A percentile compares a stretch with the other conserved stretches of the same genome.
phyloP scores from a whole-genome alignment of 64 coral and sea anemone genomes.

The Orbicella faveolata region DNA sequence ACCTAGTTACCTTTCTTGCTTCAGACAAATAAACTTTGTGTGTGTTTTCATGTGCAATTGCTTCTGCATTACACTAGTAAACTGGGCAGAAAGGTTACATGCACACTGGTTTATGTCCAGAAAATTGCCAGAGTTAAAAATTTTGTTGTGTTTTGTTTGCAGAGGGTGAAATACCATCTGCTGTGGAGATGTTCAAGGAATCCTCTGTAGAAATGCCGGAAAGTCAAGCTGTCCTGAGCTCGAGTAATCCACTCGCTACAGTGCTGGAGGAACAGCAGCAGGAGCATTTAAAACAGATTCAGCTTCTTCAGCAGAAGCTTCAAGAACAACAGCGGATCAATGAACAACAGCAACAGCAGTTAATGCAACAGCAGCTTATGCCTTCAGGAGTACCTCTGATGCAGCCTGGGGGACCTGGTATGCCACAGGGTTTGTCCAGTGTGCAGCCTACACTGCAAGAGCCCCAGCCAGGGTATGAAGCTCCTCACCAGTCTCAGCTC shows the following conservation, averaged over 20 bases:
- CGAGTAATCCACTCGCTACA: constrained; percentile 41
- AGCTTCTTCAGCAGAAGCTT: constrained; percentile 72
- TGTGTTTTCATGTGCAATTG: too few relatives aligned
- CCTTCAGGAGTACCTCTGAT: not conserved
- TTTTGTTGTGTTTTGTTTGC: not conserved
- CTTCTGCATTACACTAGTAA: too few relatives aligned
- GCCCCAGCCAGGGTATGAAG: constrained; percentile 5
- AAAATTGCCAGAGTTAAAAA: not conserved
- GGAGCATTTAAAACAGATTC: constrained; percentile 82
- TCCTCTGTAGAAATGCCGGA: constrained; percentile 5
- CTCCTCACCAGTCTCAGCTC: constrained; percentile 22
- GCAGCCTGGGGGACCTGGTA: not conserved
- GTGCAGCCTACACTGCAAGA: not conserved
- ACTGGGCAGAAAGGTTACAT: too few relatives aligned
- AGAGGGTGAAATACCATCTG: not conserved
- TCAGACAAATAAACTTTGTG: too few relatives aligned
- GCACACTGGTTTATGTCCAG: not conserved
- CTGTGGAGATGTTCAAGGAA: not conserved
- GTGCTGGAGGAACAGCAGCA: constrained; percentile 83
- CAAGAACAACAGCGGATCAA: constrained; percentile 73
- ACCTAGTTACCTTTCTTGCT: too few relatives aligned
- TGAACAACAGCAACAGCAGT: constrained; percentile 62
- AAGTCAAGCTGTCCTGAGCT: not conserved
- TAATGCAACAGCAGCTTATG: constrained; percentile 27
- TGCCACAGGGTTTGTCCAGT: not conserved